Evolutionary conservation across 2,113 vertebrate genomes (phyloP).

Genomic region (Hydrolagus affinis): DNA sequence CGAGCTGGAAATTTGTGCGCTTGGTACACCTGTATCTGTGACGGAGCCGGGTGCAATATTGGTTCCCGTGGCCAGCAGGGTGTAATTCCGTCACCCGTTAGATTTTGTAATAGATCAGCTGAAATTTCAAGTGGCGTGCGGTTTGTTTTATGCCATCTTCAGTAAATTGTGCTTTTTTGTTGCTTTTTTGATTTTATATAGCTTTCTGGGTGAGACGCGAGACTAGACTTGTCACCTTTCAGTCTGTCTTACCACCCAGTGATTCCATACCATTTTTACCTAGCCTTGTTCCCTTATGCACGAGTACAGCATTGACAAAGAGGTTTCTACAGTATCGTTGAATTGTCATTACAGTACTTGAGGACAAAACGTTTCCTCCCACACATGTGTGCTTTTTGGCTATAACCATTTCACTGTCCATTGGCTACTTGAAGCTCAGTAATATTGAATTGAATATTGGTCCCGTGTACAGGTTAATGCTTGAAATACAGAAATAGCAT

Average conservation of each 20-base stretch:
- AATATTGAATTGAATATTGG: background rate
- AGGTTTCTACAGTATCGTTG: conserved; percentile 9
- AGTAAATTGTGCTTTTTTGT: conserved; percentile 24
- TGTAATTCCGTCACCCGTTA: background rate
- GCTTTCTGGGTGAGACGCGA: background rate
- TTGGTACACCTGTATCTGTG: conserved; percentile 17
- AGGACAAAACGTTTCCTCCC: background rate
- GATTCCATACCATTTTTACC: conserved; percentile 29
- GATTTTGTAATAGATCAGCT: background rate
- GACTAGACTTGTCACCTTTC: background rate
- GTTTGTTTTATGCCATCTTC: conserved; percentile 22
- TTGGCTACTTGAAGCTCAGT: background rate
- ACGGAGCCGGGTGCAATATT: background rate
- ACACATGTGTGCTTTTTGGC: background rate
- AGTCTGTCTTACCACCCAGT: conserved; percentile 13
- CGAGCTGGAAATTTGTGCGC: conserved; percentile 19
- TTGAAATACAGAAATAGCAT: background rate
- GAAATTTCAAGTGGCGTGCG: conserved; percentile 13
- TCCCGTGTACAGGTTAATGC: background rate
- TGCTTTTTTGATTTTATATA: conserved; percentile 20
- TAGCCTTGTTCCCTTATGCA: conserved; percentile 27
- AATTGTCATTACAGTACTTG: background rate
- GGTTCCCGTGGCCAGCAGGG: background rate
- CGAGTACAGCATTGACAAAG: conserved; percentile 26
- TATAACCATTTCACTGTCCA: background rate